Percentiles rank a stretch among this genome's conserved stretches.
Evolutionary conservation across 2,797 vertebrate genomes (phyloP).

Genomic region (Adrianichthys oophorus): DNA sequence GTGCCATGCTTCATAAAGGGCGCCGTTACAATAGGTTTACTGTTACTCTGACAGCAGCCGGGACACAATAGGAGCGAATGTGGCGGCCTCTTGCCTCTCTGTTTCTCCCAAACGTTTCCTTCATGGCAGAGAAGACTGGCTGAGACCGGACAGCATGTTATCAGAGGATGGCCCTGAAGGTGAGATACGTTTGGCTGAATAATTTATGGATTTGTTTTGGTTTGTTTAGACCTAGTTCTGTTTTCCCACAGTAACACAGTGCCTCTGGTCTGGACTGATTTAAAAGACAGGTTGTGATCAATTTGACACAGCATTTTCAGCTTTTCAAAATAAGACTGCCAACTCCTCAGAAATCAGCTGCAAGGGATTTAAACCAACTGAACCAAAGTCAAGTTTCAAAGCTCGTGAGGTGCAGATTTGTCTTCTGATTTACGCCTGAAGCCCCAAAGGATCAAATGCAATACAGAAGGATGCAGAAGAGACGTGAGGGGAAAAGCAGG

Average conservation of each 20-base stretch:
- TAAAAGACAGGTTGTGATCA: constrained; percentile 7
- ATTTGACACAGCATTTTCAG: constrained; percentile 3
- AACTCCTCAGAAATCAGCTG: constrained; percentile 1
- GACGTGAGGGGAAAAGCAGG: background rate
- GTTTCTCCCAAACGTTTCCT: constrained; percentile 60
- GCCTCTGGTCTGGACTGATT: constrained; percentile 11
- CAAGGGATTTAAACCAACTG: constrained; percentile 13
- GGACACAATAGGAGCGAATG: constrained; percentile 60
- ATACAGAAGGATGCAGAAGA: background rate
- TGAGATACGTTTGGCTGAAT: constrained; percentile 48
- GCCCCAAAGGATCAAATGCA: constrained; percentile 1
- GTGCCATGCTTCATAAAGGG: constrained; percentile 79
- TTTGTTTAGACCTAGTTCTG: background rate
- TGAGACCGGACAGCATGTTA: constrained; percentile 80
- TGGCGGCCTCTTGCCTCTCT: constrained; percentile 44
- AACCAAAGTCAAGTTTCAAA: constrained; percentile 8
- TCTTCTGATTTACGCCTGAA: constrained; percentile 16
- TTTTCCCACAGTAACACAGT: background rate
- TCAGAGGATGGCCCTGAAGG: constrained; percentile 77
- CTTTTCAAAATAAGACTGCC: background rate
- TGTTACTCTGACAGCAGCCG: constrained; percentile 69
- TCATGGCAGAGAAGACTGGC: constrained; percentile 58
- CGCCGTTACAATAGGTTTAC: constrained; percentile 78
- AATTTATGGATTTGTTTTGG: constrained; percentile 22
- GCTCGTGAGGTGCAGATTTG: constrained; percentile 18